A percentile compares a stretch with the other conserved stretches of the same genome.
These are phyloP conservation scores for Motacilla tschutschensis DNA, from an alignment of 2,113 vertebrate genomes.

Conservation along the genomic window DNA sequence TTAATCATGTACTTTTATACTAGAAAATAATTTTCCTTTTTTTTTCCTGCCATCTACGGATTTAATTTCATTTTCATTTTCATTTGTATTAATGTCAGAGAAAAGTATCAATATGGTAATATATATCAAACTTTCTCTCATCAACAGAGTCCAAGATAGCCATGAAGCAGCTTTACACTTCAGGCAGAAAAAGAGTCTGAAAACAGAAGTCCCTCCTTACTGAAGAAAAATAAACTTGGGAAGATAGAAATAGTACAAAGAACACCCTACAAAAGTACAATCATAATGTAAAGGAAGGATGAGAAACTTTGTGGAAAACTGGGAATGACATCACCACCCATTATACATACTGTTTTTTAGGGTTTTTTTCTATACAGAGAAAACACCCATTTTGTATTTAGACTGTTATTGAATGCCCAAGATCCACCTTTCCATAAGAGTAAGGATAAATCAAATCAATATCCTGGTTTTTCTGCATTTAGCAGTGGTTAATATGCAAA, in stretches of 20 bases:
- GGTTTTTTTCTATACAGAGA: background rate
- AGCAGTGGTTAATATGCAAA: background rate
- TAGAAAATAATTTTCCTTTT: background rate
- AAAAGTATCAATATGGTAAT: background rate
- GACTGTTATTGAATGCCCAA: background rate
- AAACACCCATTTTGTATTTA: background rate
- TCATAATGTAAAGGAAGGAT: background rate
- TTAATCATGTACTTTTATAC: background rate
- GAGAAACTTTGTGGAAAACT: background rate
- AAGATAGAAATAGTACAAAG: background rate
- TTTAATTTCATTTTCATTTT: background rate
- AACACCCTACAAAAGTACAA: background rate
- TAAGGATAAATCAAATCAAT: background rate
- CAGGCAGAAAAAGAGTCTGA: background rate
- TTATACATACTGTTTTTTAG: fast-evolving
- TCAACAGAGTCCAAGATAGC: background rate
- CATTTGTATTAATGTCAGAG: background rate
- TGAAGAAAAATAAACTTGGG: background rate
- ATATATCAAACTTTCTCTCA: background rate
- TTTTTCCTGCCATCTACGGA: background rate
- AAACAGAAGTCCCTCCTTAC: background rate
- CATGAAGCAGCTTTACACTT: background rate
- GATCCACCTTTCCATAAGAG: background rate
- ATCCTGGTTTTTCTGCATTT: background rate
- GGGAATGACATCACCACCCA: background rate